phyloP scores from a whole-genome alignment of 2,113 vertebrate species.

The Laterallus jamaicensis region DNA sequence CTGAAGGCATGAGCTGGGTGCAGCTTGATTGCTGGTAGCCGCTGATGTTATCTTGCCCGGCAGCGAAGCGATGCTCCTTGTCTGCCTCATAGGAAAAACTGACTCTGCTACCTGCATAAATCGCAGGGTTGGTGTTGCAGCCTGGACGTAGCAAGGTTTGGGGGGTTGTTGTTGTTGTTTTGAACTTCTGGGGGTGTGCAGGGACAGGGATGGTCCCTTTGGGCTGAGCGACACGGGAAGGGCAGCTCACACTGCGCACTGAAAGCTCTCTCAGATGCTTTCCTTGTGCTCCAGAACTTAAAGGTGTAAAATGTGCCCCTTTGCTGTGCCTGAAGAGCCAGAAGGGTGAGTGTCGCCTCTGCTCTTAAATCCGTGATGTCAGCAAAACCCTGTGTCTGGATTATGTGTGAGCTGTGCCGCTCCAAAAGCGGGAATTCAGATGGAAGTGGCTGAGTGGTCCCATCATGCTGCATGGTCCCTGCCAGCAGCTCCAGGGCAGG shows the following conservation, averaged over 20 bases:
- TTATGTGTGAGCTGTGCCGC: not conserved
- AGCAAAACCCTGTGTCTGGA: not conserved
- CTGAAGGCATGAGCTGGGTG: not conserved
- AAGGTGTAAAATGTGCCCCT: fast-evolving
- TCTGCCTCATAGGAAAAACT: not conserved
- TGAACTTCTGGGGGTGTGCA: not conserved
- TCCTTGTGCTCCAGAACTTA: not conserved
- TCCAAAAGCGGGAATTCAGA: not conserved
- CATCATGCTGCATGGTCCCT: fast-evolving
- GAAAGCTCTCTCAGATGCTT: not conserved
- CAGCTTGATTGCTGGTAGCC: not conserved
- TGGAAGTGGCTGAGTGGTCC: not conserved
- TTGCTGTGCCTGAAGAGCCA: not conserved
- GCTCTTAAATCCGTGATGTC: not conserved
- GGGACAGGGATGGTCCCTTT: not conserved
- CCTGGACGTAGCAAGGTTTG: not conserved
- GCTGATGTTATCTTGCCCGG: not conserved
- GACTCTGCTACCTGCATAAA: not conserved
- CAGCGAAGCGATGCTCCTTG: not conserved
- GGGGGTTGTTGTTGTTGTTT: not conserved
- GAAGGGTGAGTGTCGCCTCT: not conserved
- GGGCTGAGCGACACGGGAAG: fast-evolving
- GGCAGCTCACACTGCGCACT: not conserved
- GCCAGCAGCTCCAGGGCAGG: not conserved
- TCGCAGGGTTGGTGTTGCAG: not conserved